These are phyloP conservation scores for Synanthedon myopaeformis DNA, from an alignment of 2,888 invertebrate genomes.

Conservation along the genomic window DNA sequence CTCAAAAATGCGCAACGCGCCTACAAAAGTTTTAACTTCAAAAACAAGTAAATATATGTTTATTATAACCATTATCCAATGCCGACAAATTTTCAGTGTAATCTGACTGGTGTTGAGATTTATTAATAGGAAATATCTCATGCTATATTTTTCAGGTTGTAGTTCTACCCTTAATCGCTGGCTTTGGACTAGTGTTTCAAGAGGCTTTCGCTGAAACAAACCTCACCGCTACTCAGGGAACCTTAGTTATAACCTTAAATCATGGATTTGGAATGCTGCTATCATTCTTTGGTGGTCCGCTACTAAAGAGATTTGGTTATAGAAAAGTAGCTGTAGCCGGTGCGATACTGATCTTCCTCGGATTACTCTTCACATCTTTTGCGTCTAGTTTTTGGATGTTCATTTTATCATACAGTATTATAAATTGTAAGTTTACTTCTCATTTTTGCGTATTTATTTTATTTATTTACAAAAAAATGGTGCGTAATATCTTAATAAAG, in stretches of 20 bases:
- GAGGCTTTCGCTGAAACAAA: slow-evolving; percentile 69
- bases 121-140: not conserved
- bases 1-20: no score
- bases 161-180: slow-evolving; percentile 71
- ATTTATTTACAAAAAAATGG: not conserved
- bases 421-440: slow-evolving; percentile 72
- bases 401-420: slow-evolving; percentile 75
- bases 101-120: not conserved
- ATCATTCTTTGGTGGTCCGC: slow-evolving; percentile 75
- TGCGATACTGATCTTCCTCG: slow-evolving; percentile 62
- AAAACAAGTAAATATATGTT: no score
- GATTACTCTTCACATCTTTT: slow-evolving; percentile 71
- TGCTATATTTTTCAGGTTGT: slow-evolving; percentile 42
- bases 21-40: no score
- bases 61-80: not conserved
- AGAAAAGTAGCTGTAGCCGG: slow-evolving; percentile 73
- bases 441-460: slow-evolving; percentile 3
- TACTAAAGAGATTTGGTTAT: slow-evolving; percentile 73
- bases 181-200: slow-evolving; percentile 76
- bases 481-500: not conserved
- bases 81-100: not conserved
- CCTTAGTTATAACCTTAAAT: slow-evolving; percentile 75
- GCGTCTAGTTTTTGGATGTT: slow-evolving; percentile 70
- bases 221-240: slow-evolving; percentile 71
- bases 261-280: slow-evolving; percentile 76